These are phyloP conservation scores for Anniella stebbinsi DNA, from an alignment of 2,797 vertebrate genomes.

Conservation along the genomic window DNA sequence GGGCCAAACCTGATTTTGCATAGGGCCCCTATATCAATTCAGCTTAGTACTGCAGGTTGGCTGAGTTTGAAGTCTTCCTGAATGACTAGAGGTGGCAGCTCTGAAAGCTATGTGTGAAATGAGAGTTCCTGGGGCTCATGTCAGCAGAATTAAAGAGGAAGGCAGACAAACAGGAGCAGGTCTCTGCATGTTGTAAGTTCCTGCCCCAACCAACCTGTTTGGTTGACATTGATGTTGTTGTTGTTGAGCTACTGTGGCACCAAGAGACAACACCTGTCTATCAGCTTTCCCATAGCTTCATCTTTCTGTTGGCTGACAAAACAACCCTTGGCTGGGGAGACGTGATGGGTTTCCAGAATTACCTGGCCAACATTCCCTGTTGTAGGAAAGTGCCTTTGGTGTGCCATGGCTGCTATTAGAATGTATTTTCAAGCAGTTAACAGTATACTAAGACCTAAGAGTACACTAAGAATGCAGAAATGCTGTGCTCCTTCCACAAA, in stretches of 20 bases:
- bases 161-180: conserved; percentile 4
- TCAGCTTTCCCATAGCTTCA: conserved; percentile 35
- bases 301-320: conserved; percentile 25
- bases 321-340: background rate
- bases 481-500: background rate
- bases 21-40: background rate
- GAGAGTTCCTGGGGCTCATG: background rate
- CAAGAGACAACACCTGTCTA: conserved; percentile 39
- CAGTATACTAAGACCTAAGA: background rate
- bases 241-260: conserved; percentile 28
- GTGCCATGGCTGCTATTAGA: background rate
- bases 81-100: background rate
- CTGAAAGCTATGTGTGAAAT: background rate
- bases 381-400: conserved; percentile 9
- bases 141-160: conserved; percentile 12
- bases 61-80: background rate
- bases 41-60: background rate
- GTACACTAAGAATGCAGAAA: background rate
- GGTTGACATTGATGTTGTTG: conserved; percentile 25
- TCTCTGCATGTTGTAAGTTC: conserved; percentile 4
- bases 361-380: background rate
- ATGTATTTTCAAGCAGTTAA: background rate
- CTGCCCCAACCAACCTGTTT: conserved; percentile 28
- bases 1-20: background rate
- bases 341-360: conserved; percentile 23